Percentiles rank a stretch among this genome's conserved stretches.
Evolutionary conservation across 1,140 invertebrate species (phyloP).

Genomic region (Drosophila murphyi): DNA sequence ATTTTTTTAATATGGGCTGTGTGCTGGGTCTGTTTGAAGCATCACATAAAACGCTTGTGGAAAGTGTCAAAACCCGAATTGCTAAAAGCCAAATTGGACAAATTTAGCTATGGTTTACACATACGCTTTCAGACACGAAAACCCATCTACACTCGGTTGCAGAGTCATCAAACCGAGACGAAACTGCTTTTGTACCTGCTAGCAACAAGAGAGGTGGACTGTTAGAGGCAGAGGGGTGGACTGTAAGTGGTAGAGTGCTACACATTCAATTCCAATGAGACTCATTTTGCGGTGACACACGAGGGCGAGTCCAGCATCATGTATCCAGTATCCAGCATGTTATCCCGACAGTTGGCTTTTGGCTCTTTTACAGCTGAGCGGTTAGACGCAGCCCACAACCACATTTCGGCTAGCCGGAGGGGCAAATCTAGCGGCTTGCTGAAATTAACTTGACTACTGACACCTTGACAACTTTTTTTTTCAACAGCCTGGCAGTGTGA

Average conservation of each 20-base stretch:
- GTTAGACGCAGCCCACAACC: slow-evolving; percentile 69
- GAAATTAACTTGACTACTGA: slow-evolving; percentile 80
- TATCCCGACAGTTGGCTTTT: slow-evolving; percentile 65
- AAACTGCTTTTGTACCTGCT: slow-evolving; percentile 64
- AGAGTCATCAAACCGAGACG: slow-evolving; percentile 57
- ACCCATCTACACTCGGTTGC: slow-evolving; percentile 12
- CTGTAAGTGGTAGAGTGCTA: background rate
- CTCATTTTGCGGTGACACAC: slow-evolving; percentile 77
- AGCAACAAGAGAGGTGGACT: slow-evolving; percentile 5
- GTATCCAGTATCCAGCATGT: slow-evolving; percentile 43
- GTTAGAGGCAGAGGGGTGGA: background rate
- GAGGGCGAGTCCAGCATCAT: slow-evolving; percentile 39
- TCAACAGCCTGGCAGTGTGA: slow-evolving; percentile 36
- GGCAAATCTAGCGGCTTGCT: slow-evolving; percentile 20
- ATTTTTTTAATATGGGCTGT: background rate
- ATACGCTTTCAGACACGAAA: slow-evolving; percentile 19
- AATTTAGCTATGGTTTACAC: slow-evolving; percentile 22
- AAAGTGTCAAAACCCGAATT: slow-evolving; percentile 42
- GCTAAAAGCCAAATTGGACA: slow-evolving; percentile 51
- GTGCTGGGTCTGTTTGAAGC: background rate
- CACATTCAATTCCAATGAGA: slow-evolving; percentile 78
- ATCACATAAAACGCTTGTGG: slow-evolving; percentile 12
- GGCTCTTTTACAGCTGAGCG: slow-evolving; percentile 77
- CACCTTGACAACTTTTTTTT: slow-evolving; percentile 80
- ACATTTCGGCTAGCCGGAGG: slow-evolving; percentile 38